Base-by-base conservation (phyloP, 2,888 invertebrate species). In the Acheta domesticus region DNA sequence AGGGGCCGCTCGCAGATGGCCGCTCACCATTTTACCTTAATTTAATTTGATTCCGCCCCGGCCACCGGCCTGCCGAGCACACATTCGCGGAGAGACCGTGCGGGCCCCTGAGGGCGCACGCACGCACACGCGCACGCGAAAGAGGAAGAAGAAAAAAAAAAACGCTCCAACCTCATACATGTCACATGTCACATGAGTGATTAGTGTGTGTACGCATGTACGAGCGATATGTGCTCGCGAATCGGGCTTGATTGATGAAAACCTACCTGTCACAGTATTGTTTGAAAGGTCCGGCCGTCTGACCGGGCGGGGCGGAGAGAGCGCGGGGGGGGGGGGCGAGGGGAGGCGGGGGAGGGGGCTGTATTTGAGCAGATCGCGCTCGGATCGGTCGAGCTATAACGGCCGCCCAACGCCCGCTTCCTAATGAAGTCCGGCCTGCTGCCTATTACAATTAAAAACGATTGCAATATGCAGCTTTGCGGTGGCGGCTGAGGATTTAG, bases 231-330 rank as follows among this genome's bases (percentile, higher is more conserved):
- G 77, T 49, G 77, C 50, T 48, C 49, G 20, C 49, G 49, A 77
- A 79, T 75, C 50, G 74, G 75, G 76, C 23, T 75, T 79, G 78
- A 79, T 79, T 79, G 78, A 79, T 79, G 78, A 79, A 79, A 79
- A 76, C 50, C 78, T 79, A 62, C 62, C 62, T 14, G 62, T 62
- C 62, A 62, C 62, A 62, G 16, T 3, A 62, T 62, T 62, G 62
- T 62, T 14, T 62, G 62, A n/a, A 62, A 62, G 62, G 62, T 62
- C 62, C 62, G 62, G 62, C n/a, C 16, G 62, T 19, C 14, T 62
- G 16, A n/a, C 4, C 62, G 62, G 62, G 62, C 16, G n/a, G 14
- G 62, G 62, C n/a, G 14, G 62, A 3, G 11, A 1, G 12, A 5
- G 62, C n/a, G 19, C 62, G 62, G 62, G n/a, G 4, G 1, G n/a